A percentile compares a stretch with the other conserved stretches of the same genome.
Conservation (phyloP, 2,797 vertebrate species). For the Bradypodion ventrale region DNA sequence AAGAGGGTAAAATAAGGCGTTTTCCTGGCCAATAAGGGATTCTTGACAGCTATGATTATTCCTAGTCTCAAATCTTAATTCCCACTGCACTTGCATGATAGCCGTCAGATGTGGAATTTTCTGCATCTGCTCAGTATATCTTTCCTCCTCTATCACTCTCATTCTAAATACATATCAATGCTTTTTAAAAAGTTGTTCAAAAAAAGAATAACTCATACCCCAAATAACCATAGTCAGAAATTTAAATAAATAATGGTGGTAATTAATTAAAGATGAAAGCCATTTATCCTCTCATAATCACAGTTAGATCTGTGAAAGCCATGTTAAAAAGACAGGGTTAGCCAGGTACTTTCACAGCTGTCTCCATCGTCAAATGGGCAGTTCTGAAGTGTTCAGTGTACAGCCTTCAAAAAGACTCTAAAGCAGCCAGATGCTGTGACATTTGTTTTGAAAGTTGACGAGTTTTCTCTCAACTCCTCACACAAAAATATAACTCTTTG, state of each 20-base stretch:
- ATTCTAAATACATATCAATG: neutral
- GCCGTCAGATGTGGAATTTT: neutral
- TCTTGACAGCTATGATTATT: no score
- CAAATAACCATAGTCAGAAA: neutral
- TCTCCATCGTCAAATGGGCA: slow-evolving; percentile 28
- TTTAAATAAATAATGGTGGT: slow-evolving; percentile 13
- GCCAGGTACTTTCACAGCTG: slow-evolving; percentile 29
- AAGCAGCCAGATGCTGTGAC: slow-evolving; percentile 26
- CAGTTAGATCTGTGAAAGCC: slow-evolving; percentile 24
- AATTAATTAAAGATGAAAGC: slow-evolving; percentile 49
- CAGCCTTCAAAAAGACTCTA: slow-evolving; percentile 36
- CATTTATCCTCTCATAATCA: neutral
- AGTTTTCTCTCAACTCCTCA: neutral
- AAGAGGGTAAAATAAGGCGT: no score
- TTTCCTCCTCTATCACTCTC: neutral
- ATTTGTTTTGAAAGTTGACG: slow-evolving; percentile 1
- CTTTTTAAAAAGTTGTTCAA: neutral
- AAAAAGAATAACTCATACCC: neutral
- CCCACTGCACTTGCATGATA: neutral
- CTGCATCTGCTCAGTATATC: neutral
- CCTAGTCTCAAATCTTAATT: neutral
- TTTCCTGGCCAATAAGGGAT: no score
- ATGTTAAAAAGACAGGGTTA: slow-evolving; percentile 20
- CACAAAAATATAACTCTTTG: slow-evolving; percentile 5
- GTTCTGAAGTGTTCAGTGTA: slow-evolving; percentile 34